phyloP scores from a whole-genome alignment of 1,140 invertebrate species.

The Atta texana region DNA sequence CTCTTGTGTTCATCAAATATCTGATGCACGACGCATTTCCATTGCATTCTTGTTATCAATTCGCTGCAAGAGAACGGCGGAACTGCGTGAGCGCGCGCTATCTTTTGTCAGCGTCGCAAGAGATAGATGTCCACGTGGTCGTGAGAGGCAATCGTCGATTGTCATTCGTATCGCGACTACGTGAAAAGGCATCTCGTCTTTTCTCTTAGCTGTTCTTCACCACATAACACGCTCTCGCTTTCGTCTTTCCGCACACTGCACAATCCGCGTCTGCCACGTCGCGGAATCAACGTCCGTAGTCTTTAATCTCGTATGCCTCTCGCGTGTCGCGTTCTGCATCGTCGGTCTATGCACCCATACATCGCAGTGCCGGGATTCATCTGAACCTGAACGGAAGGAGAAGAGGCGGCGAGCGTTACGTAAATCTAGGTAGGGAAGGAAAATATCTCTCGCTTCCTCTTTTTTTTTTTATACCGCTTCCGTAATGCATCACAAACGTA shows the following conservation, averaged over 20 bases:
- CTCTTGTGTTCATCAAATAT: not conserved
- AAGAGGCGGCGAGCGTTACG: constrained; percentile 35
- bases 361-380: constrained; percentile 5
- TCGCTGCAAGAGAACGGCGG: not conserved
- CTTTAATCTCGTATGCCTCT: constrained; percentile 27
- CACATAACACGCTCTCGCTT: not conserved
- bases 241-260: not conserved
- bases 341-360: not conserved
- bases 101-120: constrained; percentile 39
- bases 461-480: not conserved
- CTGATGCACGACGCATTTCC: not conserved
- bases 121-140: constrained; percentile 37
- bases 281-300: not conserved
- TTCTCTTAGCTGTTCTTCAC: not conserved
- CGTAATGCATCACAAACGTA: constrained; percentile 12
- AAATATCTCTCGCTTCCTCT: not conserved
- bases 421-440: constrained; percentile 33
- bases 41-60: constrained; percentile 37
- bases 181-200: not conserved
- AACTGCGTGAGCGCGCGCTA: constrained; percentile 7
- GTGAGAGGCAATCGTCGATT: constrained; percentile 38
- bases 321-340: constrained; percentile 2
- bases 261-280: not conserved
- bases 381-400: not conserved
- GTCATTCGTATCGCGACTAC: constrained; percentile 10